These are phyloP conservation scores for Stegana nigrithorax DNA, from an alignment of 2,888 invertebrate genomes.

Conservation along the genomic window DNA sequence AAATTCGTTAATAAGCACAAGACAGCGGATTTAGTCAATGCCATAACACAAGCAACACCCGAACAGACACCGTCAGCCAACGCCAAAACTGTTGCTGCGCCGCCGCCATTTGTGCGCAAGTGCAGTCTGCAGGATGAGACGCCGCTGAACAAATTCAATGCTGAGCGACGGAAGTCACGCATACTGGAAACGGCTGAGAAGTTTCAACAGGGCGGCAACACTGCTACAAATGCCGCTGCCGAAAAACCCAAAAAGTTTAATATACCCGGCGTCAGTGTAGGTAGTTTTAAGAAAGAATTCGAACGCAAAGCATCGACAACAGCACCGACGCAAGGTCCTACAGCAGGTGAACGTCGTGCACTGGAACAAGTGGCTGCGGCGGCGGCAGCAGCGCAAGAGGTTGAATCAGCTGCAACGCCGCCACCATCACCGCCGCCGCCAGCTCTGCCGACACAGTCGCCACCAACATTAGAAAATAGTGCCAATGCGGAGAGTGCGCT, in stretches of 20 bases:
- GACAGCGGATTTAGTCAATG: conserved; percentile 67
- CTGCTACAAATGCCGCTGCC: conserved; percentile 17
- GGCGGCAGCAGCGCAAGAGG: conserved; percentile 46
- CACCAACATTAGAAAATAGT: neutral
- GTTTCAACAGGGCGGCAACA: conserved; percentile 72
- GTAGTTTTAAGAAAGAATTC: conserved; percentile 87
- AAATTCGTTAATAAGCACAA: conserved; percentile 69
- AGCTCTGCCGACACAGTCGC: neutral
- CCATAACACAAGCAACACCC: conserved; percentile 56
- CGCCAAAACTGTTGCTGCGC: conserved; percentile 22
- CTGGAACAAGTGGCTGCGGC: conserved; percentile 58
- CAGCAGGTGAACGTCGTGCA: conserved; percentile 60
- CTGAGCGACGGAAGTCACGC: conserved; percentile 75
- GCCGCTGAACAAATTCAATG: conserved; percentile 66
- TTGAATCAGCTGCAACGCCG: conserved; percentile 40
- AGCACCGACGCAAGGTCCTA: conserved; percentile 65
- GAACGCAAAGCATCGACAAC: conserved; percentile 80
- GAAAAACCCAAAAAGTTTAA: conserved; percentile 84
- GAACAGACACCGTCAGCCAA: conserved; percentile 7
- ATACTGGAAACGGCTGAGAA: conserved; percentile 79
- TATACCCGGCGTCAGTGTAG: conserved; percentile 85
- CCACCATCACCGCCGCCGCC: conserved; percentile 63
- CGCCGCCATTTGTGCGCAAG: conserved; percentile 59
- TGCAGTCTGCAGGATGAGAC: conserved; percentile 67
- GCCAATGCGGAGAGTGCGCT: conserved; percentile 32